phyloP scores from a whole-genome alignment of 2,113 vertebrate genomes.

The Lasiurus borealis region DNA sequence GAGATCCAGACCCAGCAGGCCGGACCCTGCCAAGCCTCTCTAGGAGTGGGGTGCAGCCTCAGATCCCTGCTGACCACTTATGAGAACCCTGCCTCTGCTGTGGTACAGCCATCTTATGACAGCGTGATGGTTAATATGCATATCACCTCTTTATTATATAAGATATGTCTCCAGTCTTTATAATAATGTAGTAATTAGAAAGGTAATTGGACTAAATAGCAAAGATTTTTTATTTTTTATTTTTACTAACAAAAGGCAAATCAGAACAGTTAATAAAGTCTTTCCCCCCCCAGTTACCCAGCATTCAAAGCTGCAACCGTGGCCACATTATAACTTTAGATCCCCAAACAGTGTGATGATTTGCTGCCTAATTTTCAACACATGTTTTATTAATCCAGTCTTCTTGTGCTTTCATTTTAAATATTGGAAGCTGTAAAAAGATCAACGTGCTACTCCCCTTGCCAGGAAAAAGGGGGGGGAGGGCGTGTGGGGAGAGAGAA shows the following conservation, averaged over 20 bases:
- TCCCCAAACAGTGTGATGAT: neutral
- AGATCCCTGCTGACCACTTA: no score
- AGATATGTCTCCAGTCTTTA: neutral
- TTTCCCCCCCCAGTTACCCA: neutral
- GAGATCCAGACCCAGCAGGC: no score
- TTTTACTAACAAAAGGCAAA: neutral
- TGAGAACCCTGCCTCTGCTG: no score
- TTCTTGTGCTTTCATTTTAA: slow-evolving; percentile 51
- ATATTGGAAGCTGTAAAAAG: slow-evolving; percentile 22
- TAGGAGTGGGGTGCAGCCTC: no score
- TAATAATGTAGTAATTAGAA: slow-evolving; percentile 12
- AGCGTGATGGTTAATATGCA: no score
- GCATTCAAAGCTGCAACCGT: neutral
- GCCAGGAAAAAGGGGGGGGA: neutral
- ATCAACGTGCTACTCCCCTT: neutral
- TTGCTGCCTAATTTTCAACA: neutral
- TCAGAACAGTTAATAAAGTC: neutral
- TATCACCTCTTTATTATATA: no score
- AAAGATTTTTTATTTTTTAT: neutral
- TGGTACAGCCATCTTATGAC: no score
- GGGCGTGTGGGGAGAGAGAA: no score
- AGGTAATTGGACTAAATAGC: neutral
- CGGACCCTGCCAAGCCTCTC: no score
- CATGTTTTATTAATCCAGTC: slow-evolving; percentile 39
- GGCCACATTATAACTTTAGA: neutral